A percentile compares a stretch with the other conserved stretches of the same genome.
phyloP scores from a whole-genome alignment of 92 coral and sea anemone genomes.

The Bergia sp. region DNA sequence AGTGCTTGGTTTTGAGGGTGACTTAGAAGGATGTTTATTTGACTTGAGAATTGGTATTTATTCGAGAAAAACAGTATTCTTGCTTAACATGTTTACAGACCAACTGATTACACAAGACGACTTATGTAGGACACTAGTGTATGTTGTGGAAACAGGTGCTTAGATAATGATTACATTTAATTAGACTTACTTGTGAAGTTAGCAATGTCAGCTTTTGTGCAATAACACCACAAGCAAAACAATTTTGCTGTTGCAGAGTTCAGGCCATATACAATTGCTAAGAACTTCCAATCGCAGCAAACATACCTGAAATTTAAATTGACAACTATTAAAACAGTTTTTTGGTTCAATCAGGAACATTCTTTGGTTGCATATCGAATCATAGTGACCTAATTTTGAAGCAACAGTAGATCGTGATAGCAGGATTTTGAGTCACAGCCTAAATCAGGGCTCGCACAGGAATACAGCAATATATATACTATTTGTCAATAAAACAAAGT shows the following conservation, averaged over 20 bases:
- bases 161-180: not conserved
- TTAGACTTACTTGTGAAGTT: conserved; percentile 54
- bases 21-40: no score
- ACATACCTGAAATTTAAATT: not conserved
- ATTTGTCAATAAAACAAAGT: no score
- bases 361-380: not conserved
- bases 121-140: not conserved
- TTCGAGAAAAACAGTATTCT: no score
- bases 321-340: not conserved
- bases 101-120: no score
- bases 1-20: no score
- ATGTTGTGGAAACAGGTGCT: not conserved
- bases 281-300: conserved; percentile 59
- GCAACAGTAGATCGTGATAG: no score
- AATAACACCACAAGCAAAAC: conserved; percentile 63
- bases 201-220: conserved; percentile 54
- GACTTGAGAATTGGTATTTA: no score
- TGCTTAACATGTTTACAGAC: no score
- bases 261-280: conserved; percentile 56
- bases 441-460: no score
- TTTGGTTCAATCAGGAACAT: not conserved
- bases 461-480: no score
- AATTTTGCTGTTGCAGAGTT: conserved; percentile 48
- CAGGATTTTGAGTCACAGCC: no score
- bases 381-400: no score